phyloP scores from a whole-genome alignment of 2,797 vertebrate genomes.

The Falco cherrug region DNA sequence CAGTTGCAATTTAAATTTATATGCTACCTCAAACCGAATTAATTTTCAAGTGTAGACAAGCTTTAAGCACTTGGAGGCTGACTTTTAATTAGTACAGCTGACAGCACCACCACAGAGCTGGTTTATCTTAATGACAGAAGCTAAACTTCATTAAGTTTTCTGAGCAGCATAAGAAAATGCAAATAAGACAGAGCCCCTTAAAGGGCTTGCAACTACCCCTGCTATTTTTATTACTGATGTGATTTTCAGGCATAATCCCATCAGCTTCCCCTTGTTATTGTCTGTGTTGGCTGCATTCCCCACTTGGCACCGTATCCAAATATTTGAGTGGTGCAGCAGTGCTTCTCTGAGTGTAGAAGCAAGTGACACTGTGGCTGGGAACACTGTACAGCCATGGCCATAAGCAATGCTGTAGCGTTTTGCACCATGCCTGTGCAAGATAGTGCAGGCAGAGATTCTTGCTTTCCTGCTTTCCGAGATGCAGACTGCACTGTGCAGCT shows the following conservation, averaged over 20 bases:
- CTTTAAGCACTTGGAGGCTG: constrained; percentile 24
- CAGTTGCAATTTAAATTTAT: constrained; percentile 8
- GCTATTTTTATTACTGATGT: constrained; percentile 1
- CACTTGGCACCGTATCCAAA: not conserved
- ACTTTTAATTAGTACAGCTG: constrained; percentile 46
- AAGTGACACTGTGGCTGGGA: not conserved
- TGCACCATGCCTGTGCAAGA: not conserved
- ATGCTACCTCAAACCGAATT: not conserved
- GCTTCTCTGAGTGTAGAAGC: not conserved
- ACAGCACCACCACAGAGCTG: constrained; percentile 1
- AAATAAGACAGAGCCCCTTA: constrained; percentile 17
- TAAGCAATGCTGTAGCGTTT: not conserved
- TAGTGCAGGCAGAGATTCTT: not conserved
- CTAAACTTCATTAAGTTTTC: constrained; percentile 53
- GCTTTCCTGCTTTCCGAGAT: not conserved
- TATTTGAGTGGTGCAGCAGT: not conserved
- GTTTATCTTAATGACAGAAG: constrained; percentile 61
- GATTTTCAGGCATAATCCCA: constrained; percentile 34
- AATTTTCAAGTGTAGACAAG: constrained; percentile 45
- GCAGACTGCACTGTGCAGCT: accelerated
- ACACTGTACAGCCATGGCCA: not conserved
- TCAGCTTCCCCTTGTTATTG: not conserved
- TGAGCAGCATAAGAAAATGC: constrained; percentile 18
- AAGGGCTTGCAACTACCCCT: not conserved
- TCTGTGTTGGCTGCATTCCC: not conserved